A percentile compares a stretch with the other conserved stretches of the same genome.
phyloP scores from a whole-genome alignment of 2,113 vertebrate genomes.

The Bombycilla garrulus region DNA sequence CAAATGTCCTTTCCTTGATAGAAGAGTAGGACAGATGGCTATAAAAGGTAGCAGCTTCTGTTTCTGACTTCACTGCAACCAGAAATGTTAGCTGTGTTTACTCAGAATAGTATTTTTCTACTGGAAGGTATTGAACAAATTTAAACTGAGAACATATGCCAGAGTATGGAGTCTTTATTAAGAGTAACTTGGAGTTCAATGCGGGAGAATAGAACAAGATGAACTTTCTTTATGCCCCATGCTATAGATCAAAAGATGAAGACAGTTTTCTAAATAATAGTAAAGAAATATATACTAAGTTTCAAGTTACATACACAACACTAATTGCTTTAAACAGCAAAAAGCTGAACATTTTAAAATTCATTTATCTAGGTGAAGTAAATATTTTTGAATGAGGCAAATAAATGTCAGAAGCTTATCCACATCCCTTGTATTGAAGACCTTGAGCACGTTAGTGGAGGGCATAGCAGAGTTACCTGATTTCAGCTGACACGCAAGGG shows the following conservation, averaged over 20 bases:
- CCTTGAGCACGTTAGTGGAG: neutral
- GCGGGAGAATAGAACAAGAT: neutral
- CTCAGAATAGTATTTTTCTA: neutral
- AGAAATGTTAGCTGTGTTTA: neutral
- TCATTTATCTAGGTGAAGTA: neutral
- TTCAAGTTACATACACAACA: neutral
- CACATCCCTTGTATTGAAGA: neutral
- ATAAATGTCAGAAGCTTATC: neutral
- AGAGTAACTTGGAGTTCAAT: neutral
- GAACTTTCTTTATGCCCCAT: neutral
- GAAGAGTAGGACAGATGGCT: neutral
- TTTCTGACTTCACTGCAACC: neutral
- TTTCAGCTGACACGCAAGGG: neutral
- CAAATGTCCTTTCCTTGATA: neutral
- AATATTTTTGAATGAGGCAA: neutral
- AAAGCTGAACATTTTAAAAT: neutral
- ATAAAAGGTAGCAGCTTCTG: neutral
- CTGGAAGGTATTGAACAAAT: neutral
- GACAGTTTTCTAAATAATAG: neutral
- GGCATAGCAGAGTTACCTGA: neutral
- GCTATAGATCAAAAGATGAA: neutral
- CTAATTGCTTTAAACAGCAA: neutral
- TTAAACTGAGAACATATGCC: neutral
- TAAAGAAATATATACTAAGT: neutral
- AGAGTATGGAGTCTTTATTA: neutral